Evolutionary conservation across 2,888 invertebrate genomes (phyloP), one percentile per base, ranked within the genome.

Genomic region (Chloromyia formosa): DNA sequence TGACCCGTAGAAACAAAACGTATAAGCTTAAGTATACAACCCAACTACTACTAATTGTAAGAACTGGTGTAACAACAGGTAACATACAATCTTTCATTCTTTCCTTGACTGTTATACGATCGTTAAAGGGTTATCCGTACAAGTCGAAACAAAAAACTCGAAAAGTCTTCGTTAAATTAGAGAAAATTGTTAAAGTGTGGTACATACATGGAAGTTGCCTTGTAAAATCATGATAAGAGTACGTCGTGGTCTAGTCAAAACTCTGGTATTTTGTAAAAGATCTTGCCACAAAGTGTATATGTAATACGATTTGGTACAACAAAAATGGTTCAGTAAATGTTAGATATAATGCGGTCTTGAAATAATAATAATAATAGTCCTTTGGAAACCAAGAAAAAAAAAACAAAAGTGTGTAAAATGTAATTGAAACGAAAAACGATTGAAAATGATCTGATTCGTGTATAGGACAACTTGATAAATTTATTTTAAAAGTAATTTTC

Each of bases 271-370:
- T 45, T 49, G 10, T 16, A 14, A 49, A 40, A 23, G 3, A n/a
- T 45, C 35, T 18, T 66, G 18, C 20, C 40, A 64, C 42, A 49
- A 49, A 49, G 27, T 45, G 40, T 35, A 66, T 45, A 22, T n/a
- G 40, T 18, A 62, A n/a, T 12, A 3, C 12, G 3, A 49, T 62
- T 62, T 62, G 62, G 62, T 62, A n/a, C 14, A 66, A 27, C 35
- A 22, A 66, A 35, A 35, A 35, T 4, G 66, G 66, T 66, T 49
- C 45, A n/a, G 5, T 35, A 35, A 22, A 42, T 45, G 10, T 49
- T 66, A 22, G 45, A 20, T 53, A 71, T 71, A 71, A 71, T 71
- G 71, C 71, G 71, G 71, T 56, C 71, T 71, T 71, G 18, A 40
- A 40, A 18, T 56, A 58, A 35, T 71, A 7, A 54, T 58, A 10